phyloP scores from a whole-genome alignment of 35 echinoderm and acorn worm species.

The Apostichopus japonicus region DNA sequence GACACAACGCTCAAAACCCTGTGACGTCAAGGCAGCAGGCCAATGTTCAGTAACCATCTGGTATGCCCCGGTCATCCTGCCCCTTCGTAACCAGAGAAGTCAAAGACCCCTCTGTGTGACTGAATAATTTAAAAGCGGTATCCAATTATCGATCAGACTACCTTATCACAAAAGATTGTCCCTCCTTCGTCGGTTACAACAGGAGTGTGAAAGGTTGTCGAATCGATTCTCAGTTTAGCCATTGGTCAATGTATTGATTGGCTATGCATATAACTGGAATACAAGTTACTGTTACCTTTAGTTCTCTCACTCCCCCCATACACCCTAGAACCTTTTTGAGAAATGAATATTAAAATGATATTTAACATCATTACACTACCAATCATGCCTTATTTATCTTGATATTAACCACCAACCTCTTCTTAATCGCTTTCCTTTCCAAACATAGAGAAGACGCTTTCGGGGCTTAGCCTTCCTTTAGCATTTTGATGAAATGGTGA shows the following conservation, averaged over 20 bases:
- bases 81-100: neutral
- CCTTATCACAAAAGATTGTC: slow-evolving; percentile 1
- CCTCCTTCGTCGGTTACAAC: neutral
- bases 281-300: no score
- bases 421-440: neutral
- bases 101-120: neutral
- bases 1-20: no score
- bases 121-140: slow-evolving; percentile 3
- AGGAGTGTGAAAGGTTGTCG: neutral
- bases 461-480: no score
- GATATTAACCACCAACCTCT: neutral
- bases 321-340: no score
- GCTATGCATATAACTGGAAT: slow-evolving; percentile 23
- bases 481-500: neutral
- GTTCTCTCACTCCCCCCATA: no score
- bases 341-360: neutral
- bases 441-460: neutral
- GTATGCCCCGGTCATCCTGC: no score
- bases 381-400: neutral
- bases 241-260: slow-evolving; percentile 15
- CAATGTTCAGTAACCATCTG: no score
- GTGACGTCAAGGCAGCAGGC: no score
- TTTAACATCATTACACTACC: neutral
- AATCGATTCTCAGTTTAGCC: neutral
- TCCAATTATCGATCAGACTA: neutral